Evolutionary conservation across 2,888 invertebrate genomes (phyloP).

Genomic region (Drosophila monieri): DNA sequence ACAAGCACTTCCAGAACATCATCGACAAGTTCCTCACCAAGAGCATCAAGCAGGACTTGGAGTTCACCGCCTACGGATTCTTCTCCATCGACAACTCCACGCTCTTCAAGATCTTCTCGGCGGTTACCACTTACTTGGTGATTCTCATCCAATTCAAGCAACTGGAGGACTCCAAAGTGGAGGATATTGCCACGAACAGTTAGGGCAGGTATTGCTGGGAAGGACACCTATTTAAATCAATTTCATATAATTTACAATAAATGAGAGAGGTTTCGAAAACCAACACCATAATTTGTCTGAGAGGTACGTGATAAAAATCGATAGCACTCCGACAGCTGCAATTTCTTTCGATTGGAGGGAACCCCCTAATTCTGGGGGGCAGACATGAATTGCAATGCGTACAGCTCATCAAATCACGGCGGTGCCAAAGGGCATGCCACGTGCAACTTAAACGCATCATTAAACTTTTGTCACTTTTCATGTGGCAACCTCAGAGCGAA

Average conservation of each 20-base stretch:
- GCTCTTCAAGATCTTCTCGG: conserved; percentile 83
- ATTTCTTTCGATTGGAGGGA: not conserved
- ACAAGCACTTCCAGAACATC: conserved; percentile 81
- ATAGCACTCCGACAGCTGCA: conserved; percentile 27
- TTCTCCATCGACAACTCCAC: conserved; percentile 83
- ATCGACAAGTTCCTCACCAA: conserved; percentile 83
- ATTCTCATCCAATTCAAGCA: conserved; percentile 83
- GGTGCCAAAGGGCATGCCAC: conserved; percentile 36
- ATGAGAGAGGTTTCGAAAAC: not conserved
- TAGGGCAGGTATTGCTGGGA: not conserved
- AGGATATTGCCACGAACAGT: conserved; percentile 41
- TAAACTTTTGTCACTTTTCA: conserved; percentile 75
- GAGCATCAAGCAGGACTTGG: conserved; percentile 82
- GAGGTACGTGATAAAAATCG: conserved; percentile 21
- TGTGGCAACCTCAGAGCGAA: conserved; percentile 55
- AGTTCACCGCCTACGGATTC: conserved; percentile 83
- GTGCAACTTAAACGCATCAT: conserved; percentile 69
- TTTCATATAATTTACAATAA: not conserved
- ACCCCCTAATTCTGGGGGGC: not conserved
- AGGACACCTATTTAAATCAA: not conserved
- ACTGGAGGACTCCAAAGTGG: conserved; percentile 81
- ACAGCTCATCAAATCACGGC: conserved; percentile 30
- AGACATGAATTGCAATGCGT: conserved; percentile 37
- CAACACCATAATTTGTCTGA: conserved; percentile 8
- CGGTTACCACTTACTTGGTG: conserved; percentile 83